These are phyloP conservation scores for Leucophenga varia DNA, from an alignment of 1,140 invertebrate genomes.

Conservation along the genomic window DNA sequence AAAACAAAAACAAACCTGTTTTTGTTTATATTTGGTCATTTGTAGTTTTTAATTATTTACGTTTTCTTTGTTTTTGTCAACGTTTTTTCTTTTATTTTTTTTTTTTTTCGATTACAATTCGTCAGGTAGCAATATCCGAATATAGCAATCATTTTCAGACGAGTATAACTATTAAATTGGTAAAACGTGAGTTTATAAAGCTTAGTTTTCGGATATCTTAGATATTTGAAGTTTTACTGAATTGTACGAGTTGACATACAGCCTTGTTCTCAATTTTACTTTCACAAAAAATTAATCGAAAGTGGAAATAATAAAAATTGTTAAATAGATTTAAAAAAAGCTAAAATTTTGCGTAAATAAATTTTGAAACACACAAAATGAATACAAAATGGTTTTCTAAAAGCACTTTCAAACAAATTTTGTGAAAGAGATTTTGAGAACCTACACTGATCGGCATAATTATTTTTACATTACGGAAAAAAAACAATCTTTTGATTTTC, in stretches of 20 bases:
- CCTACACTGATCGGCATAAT: no score
- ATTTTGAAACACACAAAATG: no score
- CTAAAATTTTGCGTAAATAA: no score
- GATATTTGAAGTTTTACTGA: constrained; percentile 8
- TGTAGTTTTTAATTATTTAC: constrained; percentile 22
- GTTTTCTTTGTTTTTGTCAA: constrained; percentile 9
- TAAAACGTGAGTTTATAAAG: neutral
- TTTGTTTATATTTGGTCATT: no score
- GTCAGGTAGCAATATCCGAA: constrained; percentile 1
- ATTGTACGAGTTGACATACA: constrained; percentile 19
- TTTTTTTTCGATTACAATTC: constrained; percentile 31
- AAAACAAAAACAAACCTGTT: constrained; percentile 26
- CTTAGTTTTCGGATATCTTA: neutral
- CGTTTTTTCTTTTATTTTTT: constrained; percentile 20
- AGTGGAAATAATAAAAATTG: no score
- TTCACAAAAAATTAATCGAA: constrained; percentile 21
- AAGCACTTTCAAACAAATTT: no score
- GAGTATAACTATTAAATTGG: neutral
- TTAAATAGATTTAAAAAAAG: no score
- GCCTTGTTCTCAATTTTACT: constrained; percentile 40
- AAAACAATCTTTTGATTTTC: no score
- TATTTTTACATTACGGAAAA: no score
- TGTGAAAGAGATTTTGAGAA: no score
- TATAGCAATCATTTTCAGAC: neutral
- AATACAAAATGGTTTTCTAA: no score